These are phyloP conservation scores for Eumerus sabulonum DNA, from an alignment of 2,888 invertebrate species.

Conservation along the genomic window DNA sequence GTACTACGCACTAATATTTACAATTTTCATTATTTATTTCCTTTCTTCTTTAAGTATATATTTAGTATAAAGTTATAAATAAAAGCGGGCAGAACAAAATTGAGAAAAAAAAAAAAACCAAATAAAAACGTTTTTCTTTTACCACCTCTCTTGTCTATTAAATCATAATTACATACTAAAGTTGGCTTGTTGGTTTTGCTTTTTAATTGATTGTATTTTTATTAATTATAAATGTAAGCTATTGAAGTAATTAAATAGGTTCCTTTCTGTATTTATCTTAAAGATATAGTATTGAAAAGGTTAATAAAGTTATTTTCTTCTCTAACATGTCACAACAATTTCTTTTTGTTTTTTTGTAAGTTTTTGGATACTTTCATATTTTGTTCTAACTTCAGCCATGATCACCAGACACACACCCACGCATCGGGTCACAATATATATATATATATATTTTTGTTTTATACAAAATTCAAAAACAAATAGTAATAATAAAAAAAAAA, in stretches of 20 bases:
- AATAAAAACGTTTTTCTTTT: conserved; percentile 12
- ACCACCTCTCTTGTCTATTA: conserved; percentile 30
- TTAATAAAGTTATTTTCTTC: conserved; percentile 43
- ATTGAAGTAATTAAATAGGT: conserved; percentile 47
- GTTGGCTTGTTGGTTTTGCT: too few relatives aligned
- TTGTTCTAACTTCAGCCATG: conserved; percentile 37
- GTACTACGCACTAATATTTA: conserved; percentile 64
- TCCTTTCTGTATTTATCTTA: background rate
- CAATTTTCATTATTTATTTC: conserved; percentile 29
- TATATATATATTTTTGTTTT: too few relatives aligned
- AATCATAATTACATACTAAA: conserved; percentile 33
- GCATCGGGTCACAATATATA: conserved; percentile 24
- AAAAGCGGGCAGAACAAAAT: conserved; percentile 46
- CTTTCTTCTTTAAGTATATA: conserved; percentile 24
- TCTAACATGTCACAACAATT: conserved; percentile 51
- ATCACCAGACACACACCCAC: too few relatives aligned
- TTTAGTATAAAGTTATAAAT: conserved; percentile 50
- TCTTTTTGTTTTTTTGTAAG: conserved; percentile 26
- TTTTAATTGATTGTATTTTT: conserved; percentile 46
- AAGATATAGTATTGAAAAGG: conserved; percentile 26
- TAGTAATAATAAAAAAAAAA: conserved; percentile 23
- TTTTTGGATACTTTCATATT: conserved; percentile 12
- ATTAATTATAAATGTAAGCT: conserved; percentile 34
- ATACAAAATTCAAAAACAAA: conserved; percentile 19
- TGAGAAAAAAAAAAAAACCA: background rate